Evolutionary conservation across 1,140 invertebrate species (phyloP).

Genomic region (Anoplolepis gracilipes): DNA sequence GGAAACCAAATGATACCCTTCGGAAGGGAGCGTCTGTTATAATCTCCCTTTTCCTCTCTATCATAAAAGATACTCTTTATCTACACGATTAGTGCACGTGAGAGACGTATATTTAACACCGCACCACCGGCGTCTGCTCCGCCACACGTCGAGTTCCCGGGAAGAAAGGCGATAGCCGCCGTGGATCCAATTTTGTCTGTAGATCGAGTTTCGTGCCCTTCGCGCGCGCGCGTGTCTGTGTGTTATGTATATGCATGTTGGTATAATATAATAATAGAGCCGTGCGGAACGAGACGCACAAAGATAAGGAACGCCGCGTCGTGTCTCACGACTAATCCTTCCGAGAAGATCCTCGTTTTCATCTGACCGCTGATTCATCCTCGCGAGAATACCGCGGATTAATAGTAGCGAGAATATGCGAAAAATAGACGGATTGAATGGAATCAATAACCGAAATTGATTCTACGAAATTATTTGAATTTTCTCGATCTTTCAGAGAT

Average conservation of each 20-base stretch:
- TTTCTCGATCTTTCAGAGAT: background rate
- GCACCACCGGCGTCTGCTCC: constrained; percentile 12
- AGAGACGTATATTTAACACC: constrained; percentile 53
- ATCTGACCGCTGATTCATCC: constrained; percentile 37
- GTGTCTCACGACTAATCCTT: constrained; percentile 35
- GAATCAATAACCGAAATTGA: constrained; percentile 12
- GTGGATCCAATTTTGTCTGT: constrained; percentile 75
- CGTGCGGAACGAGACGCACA: background rate
- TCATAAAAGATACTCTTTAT: constrained; percentile 60
- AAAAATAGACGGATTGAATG: constrained; percentile 20
- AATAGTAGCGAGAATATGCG: background rate
- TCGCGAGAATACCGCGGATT: constrained; percentile 17
- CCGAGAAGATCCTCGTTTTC: constrained; percentile 47
- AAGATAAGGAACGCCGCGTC: constrained; percentile 44
- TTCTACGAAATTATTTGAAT: constrained; percentile 29
- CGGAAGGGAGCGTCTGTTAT: background rate
- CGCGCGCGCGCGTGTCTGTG: constrained; percentile 23
- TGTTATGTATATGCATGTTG: background rate
- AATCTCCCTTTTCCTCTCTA: background rate
- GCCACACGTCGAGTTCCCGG: constrained; percentile 61
- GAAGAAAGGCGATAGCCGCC: constrained; percentile 74
- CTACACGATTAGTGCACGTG: constrained; percentile 65
- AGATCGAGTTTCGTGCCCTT: constrained; percentile 67
- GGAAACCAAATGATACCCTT: background rate
- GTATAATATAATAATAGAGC: constrained; percentile 69